Conservation (phyloP, 2,888 invertebrate genomes). For the Peribatodes rhomboidaria region DNA sequence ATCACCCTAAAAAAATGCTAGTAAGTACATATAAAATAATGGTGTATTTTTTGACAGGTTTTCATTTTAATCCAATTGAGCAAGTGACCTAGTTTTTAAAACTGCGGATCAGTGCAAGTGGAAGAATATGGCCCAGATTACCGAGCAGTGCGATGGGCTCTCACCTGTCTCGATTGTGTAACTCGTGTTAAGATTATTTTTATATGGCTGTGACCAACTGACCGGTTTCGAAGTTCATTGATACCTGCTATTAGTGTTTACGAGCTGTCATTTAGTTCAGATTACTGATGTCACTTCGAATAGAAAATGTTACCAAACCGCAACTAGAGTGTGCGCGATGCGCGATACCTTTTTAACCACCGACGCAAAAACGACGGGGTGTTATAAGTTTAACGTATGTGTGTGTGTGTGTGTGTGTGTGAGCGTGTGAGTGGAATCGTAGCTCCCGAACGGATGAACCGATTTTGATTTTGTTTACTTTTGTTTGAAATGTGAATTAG, state of each 20-base stretch:
- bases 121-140: constrained; percentile 2
- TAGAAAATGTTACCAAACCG: not conserved
- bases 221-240: constrained; percentile 10
- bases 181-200: not conserved
- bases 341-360: too few relatives aligned
- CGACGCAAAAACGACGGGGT: too few relatives aligned
- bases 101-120: too few relatives aligned
- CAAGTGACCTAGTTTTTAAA: constrained; percentile 6
- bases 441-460: too few relatives aligned
- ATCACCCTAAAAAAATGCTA: too few relatives aligned
- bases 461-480: too few relatives aligned
- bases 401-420: too few relatives aligned
- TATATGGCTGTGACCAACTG: constrained; percentile 12
- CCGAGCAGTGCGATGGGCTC: not conserved
- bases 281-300: not conserved
- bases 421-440: too few relatives aligned
- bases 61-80: constrained; percentile 1
- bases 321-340: not conserved
- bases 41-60: not conserved
- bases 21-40: too few relatives aligned
- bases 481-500: too few relatives aligned
- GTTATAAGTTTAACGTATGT: too few relatives aligned
- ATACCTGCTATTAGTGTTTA: not conserved
- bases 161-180: constrained; percentile 15
- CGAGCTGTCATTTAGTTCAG: not conserved